Percentiles rank a stretch among this genome's conserved stretches.
These are phyloP conservation scores for Corythaeola cristata DNA, from an alignment of 2,113 vertebrate genomes.

Conservation along the genomic window DNA sequence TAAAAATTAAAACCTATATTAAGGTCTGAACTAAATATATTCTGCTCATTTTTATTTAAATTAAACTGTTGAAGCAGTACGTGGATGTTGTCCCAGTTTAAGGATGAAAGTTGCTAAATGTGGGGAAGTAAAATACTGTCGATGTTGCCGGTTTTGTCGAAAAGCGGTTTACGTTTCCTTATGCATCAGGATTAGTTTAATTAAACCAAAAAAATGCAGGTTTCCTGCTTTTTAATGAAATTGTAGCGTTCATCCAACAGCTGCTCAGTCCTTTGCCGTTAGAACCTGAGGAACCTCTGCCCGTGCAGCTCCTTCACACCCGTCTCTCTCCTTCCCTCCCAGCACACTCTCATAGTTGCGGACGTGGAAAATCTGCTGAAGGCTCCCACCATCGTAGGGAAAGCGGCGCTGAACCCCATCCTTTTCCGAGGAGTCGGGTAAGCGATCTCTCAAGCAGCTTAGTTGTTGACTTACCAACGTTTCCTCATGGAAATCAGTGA, in stretches of 20 bases:
- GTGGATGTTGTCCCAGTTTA: not conserved
- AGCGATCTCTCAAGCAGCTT: slow-evolving; percentile 20
- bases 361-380: slow-evolving; percentile 93
- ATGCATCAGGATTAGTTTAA: not conserved
- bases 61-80: not conserved
- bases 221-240: not conserved
- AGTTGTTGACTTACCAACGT: not conserved
- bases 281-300: not conserved
- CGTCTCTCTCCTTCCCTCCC: not conserved
- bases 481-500: not conserved
- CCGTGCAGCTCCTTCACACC: fast-evolving
- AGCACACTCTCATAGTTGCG: slow-evolving; percentile 93
- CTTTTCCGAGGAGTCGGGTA: slow-evolving; percentile 97
- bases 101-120: not conserved
- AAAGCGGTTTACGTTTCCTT: not conserved
- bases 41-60: not conserved
- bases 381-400: slow-evolving; percentile 93
- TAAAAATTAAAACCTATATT: not conserved
- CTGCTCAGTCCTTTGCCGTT: not conserved
- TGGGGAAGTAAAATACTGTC: not conserved
- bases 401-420: slow-evolving; percentile 84
- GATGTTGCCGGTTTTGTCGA: not conserved
- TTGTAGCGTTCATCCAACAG: fast-evolving
- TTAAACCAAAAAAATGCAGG: not conserved
- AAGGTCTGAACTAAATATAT: not conserved